Base-by-base conservation (phyloP, 2,113 vertebrate species). In the Polypterus senegalus region DNA sequence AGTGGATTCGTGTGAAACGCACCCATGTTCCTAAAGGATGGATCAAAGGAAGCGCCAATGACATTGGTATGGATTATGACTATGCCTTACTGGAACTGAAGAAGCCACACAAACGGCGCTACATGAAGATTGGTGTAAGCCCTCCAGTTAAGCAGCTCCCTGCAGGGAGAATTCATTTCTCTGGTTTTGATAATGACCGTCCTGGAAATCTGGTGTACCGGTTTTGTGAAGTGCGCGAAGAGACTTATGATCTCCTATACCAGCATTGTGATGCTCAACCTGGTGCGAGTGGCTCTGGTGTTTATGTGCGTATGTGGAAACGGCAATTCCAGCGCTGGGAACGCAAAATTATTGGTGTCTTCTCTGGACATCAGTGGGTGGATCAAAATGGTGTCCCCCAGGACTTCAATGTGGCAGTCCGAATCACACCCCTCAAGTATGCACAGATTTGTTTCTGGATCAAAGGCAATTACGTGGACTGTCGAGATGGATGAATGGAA, bases 361-460 rank as follows among this genome's bases (percentile, higher is more conserved):
- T 98, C 79, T 98, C 96, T 0, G 94, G 96, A 11, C 94, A 98
- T 71, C 94, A 97, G 79, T 94, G 93, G 96, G 94, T 98, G 59
- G 96, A 98, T 69, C 80, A 82, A 71, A 88, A 92, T 7, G 93
- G 91, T 2, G 75, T 85, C 4, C 83, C 92, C 0, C 89, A 93
- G 75, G 96, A 98, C 71, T 98, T 92, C 74, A 98, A 98, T 0
- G 96, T 98, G 6, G 96, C 96, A 0, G 96, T 98, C 68, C 89
- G 94, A 62, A 90, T 98, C 77, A 98, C 96, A 0, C 93, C 96
- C 8, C 91, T 98, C 7, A 98, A 98, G 76, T 97, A 96, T 0
- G 96, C 96, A 66, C 96, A 98, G 84, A 98, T 98, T 73, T 98
- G 96, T 81, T 97, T 93, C 66, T 98, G 96, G 96, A 97, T 98